phyloP scores from a whole-genome alignment of 2,888 invertebrate genomes.

The Dyspetes luteomarginatus region DNA sequence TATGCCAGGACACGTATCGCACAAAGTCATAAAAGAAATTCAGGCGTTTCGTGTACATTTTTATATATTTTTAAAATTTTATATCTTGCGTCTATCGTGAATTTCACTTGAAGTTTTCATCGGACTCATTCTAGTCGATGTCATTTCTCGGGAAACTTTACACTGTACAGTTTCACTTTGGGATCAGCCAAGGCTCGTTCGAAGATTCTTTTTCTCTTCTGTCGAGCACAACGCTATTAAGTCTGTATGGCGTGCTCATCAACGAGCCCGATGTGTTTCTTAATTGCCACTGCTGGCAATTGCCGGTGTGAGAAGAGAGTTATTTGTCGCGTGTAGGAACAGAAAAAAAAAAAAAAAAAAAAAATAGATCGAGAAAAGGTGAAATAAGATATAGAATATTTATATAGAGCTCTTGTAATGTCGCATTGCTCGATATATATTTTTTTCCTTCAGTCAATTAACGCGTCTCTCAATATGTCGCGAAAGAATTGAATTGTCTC shows the following conservation, averaged over 20 bases:
- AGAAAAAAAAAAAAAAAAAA: not conserved
- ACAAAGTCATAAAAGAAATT: constrained; percentile 49
- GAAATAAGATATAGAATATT: constrained; percentile 3
- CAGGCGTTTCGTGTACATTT: constrained; percentile 17
- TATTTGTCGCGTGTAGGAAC: constrained; percentile 3
- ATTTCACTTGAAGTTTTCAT: too few relatives aligned
- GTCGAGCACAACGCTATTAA: not conserved
- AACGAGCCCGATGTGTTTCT: constrained; percentile 60
- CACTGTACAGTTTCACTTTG: constrained; percentile 18
- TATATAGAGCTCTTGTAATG: constrained; percentile 45
- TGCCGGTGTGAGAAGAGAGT: constrained; percentile 28
- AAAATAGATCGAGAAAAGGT: constrained; percentile 34
- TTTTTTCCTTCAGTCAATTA: constrained; percentile 72
- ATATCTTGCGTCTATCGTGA: constrained; percentile 12
- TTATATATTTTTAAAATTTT: constrained; percentile 10
- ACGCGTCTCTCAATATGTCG: constrained; percentile 65
- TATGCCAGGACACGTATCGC: constrained; percentile 12
- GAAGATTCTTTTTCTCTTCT: not conserved
- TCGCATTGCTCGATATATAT: constrained; percentile 68
- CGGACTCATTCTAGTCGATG: too few relatives aligned
- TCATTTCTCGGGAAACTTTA: too few relatives aligned
- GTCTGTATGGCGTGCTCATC: not conserved
- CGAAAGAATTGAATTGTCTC: not conserved
- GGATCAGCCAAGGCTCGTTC: not conserved
- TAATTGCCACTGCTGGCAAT: constrained; percentile 60